Evolutionary conservation across 2,797 vertebrate species (phyloP), one percentile per base, ranked within the genome.

Genomic region (Falco rusticolus): DNA sequence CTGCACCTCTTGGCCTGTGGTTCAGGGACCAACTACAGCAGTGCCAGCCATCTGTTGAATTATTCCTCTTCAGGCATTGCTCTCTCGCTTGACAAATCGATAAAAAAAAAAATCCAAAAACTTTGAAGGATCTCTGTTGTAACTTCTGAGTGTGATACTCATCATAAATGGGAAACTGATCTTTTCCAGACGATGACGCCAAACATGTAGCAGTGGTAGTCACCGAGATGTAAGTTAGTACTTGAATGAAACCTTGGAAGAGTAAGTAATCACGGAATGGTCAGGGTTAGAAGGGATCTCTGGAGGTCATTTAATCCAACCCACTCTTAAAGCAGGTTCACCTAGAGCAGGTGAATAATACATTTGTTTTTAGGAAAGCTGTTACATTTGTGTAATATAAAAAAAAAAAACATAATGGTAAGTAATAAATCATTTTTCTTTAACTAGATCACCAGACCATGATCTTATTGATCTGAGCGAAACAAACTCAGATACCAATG

Each of bases 81-180:
- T 51, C 29, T 70, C 45, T 86, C 24, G 65, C 26, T 66, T 83
- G 68, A 53, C 6, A 83, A 59, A 83, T 21, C n/a, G 13, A 5
- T 41, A 57, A 57, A 11, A 86, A 88, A 60, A 50, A 63, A 80
- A 63, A 34, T 21, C 0, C 13, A 7, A 41, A 79, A 69, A 17
- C 25, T 12, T 21, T 50, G 41, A 76, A 43, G 8, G 13, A 29
- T 69, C 39, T 85, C 22, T 41, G 33, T 69, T 79, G n/a, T 69
- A 87, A 51, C 9, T 7, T 61, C 57, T 86, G 21, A 16, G 10
- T 61, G 43, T 68, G 65, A 63, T 68, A 82, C 63, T 47, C 25
- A 37, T 9, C 2, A 6, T 45, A 13, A 28, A 13, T 0, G 0
- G 31, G 60, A 83, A 77, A 75, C 57, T 5, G 10, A 33, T 74